Evolutionary conservation across 2,888 invertebrate species (phyloP), one percentile per base, ranked within the genome.

Genomic region (Blastobasis adustella): DNA sequence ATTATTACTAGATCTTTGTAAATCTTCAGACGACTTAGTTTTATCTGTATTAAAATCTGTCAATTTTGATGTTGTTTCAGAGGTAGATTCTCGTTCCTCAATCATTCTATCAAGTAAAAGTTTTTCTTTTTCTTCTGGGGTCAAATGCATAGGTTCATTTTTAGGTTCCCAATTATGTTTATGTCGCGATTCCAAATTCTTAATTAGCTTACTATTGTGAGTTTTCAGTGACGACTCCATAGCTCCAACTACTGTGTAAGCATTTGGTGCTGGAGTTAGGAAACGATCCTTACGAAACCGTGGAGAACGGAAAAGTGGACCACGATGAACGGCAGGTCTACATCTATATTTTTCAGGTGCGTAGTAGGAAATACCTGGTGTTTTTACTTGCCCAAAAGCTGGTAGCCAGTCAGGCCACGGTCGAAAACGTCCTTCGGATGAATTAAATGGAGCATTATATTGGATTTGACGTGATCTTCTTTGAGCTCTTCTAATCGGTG

Each of bases 381-480:
- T 79, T 50, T 62, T 59, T 1, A 61, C 45, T 44, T 55, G 62
- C 1, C 67, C 74, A 50, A 67, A 60, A 23, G 83, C 67, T 6
- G 81, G 70, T 54, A 81, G 69, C 71, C 73, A 79, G 61, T 79
- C 71, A 58, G 71, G 62, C 86, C 87, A 86, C 10, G 78, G 76
- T 46, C 65, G 60, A 59, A 87, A 80, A 39, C 85, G 74, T 6
- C 69, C 73, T 55, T 81, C 76, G 10, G 85, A 83, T 10, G 79
- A 65, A 50, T 52, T 64, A 59, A 87, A 87, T 5, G 87, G 86
- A 36, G 77, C 71, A 41, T 52, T 46, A 45, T 62, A 60, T 62
- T 82, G 82, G 42, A 71, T 49, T 41, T 64, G 51, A 8, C 40
- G 37, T 38, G 60, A 52, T 55, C 73, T 69, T 0, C 10, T n/a